Evolutionary conservation across 2,888 invertebrate species (phyloP).

Genomic region (Cheilosia vernalis): DNA sequence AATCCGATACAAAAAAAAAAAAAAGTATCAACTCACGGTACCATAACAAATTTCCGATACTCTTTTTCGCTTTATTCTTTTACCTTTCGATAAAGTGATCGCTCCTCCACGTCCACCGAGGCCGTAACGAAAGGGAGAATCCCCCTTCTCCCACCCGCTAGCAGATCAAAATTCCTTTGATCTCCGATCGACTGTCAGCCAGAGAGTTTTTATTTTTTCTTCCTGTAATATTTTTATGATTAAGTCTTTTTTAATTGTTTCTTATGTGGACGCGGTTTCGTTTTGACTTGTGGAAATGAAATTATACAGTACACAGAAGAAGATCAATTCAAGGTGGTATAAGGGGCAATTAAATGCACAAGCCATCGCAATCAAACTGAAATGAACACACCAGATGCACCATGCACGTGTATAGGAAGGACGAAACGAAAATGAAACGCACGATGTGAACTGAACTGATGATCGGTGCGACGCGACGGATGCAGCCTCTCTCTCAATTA

Average conservation of each 20-base stretch:
- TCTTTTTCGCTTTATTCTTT: conserved; percentile 31
- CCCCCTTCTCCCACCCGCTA: conserved; percentile 25
- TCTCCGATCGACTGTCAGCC: conserved; percentile 73
- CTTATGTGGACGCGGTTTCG: conserved; percentile 67
- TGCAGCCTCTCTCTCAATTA: conserved; percentile 69
- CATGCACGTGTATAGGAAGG: neutral
- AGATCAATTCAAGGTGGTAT: conserved; percentile 66
- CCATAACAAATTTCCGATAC: conserved; percentile 72
- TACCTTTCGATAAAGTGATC: conserved; percentile 33
- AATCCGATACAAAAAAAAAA: conserved; percentile 15
- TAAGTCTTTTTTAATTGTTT: conserved; percentile 74
- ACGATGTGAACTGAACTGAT: conserved; percentile 24
- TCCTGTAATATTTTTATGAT: conserved; percentile 70
- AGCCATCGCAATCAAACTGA: conserved; percentile 57
- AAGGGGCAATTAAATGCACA: conserved; percentile 72
- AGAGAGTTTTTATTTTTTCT: conserved; percentile 23
- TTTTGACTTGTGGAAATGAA: conserved; percentile 51
- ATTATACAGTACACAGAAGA: conserved; percentile 39
- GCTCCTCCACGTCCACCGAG: conserved; percentile 44
- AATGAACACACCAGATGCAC: conserved; percentile 43
- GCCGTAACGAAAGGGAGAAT: conserved; percentile 64
- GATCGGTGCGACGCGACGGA: conserved; percentile 17
- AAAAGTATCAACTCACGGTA: conserved; percentile 71
- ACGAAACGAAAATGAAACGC: conserved; percentile 26
- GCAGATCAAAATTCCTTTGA: conserved; percentile 69